Conservation (phyloP, 2,797 vertebrate genomes). For the Falco columbarius region DNA sequence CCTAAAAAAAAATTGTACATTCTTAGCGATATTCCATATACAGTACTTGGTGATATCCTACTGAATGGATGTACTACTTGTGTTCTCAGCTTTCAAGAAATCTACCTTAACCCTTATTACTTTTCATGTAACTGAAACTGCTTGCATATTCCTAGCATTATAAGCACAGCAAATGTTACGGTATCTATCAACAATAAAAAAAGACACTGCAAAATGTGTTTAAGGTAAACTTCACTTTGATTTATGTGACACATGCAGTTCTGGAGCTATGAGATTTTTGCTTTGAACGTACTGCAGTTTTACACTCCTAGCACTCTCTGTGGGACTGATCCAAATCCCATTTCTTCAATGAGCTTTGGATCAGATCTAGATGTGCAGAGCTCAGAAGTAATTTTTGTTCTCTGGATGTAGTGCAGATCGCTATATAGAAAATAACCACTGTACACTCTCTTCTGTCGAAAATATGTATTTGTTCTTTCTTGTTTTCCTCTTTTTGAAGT, state of each 20-base stretch:
- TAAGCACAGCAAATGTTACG: neutral
- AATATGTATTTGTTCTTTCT: slow-evolving; percentile 48
- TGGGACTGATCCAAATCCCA: slow-evolving; percentile 56
- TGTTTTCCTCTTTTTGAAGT: slow-evolving; percentile 36
- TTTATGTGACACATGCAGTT: slow-evolving; percentile 31
- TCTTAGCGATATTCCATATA: neutral
- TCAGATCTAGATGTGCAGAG: slow-evolving; percentile 11
- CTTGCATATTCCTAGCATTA: neutral
- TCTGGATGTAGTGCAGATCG: slow-evolving; percentile 25
- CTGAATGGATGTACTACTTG: neutral
- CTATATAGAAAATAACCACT: slow-evolving; percentile 47
- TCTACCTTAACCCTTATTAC: neutral
- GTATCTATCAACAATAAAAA: slow-evolving; percentile 3
- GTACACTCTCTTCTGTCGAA: slow-evolving; percentile 24
- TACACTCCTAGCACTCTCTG: slow-evolving; percentile 63
- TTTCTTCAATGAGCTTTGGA: slow-evolving; percentile 45
- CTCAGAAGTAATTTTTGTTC: slow-evolving; percentile 34
- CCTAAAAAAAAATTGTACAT: neutral
- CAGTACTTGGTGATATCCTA: neutral
- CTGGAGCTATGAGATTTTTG: slow-evolving; percentile 43
- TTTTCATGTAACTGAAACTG: neutral
- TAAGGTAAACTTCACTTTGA: slow-evolving; percentile 42
- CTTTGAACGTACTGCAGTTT: slow-evolving; percentile 42
- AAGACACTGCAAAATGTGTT: neutral
- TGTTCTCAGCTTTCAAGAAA: neutral